Evolutionary conservation across 2,113 vertebrate genomes (phyloP).

Genomic region (Poeciliopsis occidentalis): DNA sequence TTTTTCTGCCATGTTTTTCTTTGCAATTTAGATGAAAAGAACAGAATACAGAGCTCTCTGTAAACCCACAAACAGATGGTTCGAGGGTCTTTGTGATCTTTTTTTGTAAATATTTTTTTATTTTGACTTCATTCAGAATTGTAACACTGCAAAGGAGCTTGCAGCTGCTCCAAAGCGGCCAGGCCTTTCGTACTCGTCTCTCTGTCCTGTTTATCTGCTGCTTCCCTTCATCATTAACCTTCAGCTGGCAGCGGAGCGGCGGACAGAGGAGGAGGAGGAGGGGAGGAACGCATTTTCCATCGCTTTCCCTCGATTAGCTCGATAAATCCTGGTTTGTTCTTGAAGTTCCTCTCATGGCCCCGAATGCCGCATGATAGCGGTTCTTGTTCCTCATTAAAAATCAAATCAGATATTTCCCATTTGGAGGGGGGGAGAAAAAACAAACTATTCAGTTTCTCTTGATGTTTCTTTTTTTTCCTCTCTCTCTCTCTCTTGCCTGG

Average conservation of each 20-base stretch:
- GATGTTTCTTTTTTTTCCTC: no score
- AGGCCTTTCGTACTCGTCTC: constrained; percentile 43
- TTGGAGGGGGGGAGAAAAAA: no score
- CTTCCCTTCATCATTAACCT: constrained; percentile 67
- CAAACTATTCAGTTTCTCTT: no score
- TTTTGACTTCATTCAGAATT: no score
- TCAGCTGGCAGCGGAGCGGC: constrained; percentile 48
- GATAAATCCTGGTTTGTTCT: constrained; percentile 38
- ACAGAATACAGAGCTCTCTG: no score
- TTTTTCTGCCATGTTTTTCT: no score
- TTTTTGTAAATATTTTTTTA: no score
- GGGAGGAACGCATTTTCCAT: constrained; percentile 48
- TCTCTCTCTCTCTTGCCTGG: no score
- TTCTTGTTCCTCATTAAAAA: background rate
- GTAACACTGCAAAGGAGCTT: no score
- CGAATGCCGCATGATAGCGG: background rate
- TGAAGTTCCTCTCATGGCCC: background rate
- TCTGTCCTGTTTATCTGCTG: constrained; percentile 70
- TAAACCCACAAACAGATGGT: background rate
- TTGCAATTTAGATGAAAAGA: no score
- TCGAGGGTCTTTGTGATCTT: background rate
- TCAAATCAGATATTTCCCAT: no score
- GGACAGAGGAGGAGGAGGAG: constrained; percentile 40
- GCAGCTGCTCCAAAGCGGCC: no score
- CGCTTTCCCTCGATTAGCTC: constrained; percentile 23